Percentiles rank a stretch among this genome's conserved stretches.
These are phyloP conservation scores for Mercenaria mercenaria DNA, from an alignment of 1,140 invertebrate species.

Conservation along the genomic window DNA sequence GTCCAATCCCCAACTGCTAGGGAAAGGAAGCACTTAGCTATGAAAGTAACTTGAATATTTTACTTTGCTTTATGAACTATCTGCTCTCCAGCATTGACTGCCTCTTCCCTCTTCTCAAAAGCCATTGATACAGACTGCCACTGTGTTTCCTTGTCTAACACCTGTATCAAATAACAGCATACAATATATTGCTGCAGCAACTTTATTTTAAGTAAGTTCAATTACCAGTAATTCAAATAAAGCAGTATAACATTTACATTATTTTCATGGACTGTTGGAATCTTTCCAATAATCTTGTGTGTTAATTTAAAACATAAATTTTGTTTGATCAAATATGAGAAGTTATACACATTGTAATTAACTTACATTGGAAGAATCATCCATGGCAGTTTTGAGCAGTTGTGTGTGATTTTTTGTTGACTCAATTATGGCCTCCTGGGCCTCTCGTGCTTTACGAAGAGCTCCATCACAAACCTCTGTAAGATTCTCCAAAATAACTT, in stretches of 20 bases:
- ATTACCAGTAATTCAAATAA: no score
- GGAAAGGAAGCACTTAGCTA: no score
- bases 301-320: no score
- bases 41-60: no score
- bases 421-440: conserved; percentile 75
- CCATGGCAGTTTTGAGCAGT: conserved; percentile 84
- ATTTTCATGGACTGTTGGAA: no score
- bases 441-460: conserved; percentile 69
- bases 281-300: no score
- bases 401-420: conserved; percentile 79
- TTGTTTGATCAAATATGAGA: no score
- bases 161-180: conserved; percentile 57
- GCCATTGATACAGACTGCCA: conserved; percentile 80
- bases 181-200: background rate
- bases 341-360: no score
- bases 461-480: conserved; percentile 68
- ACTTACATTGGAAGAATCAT: conserved; percentile 81
- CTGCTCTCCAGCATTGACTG: conserved; percentile 65
- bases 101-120: conserved; percentile 72
- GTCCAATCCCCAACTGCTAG: no score
- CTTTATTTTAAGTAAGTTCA: no score
- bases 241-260: no score
- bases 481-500: conserved; percentile 78
- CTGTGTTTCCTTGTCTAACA: conserved; percentile 80
- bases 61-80: conserved; percentile 75